Evolutionary conservation across 2,888 invertebrate genomes (phyloP).

Genomic region (Hermaeophaga mercurialis): DNA sequence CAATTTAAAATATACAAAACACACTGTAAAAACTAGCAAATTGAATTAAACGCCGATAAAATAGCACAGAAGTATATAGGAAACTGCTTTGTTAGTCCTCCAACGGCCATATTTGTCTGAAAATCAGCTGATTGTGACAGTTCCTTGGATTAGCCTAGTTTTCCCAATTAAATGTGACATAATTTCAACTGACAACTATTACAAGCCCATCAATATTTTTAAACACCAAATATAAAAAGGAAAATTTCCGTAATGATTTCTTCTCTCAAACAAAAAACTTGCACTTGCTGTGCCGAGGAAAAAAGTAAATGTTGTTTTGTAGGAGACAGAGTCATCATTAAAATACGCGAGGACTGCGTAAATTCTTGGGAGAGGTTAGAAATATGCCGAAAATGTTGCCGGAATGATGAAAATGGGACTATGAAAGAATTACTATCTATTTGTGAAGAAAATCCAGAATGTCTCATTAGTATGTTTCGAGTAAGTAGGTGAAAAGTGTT

Average conservation of each 20-base stretch:
- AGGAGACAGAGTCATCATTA: not conserved
- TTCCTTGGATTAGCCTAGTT: too few species aligned
- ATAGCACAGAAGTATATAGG: too few species aligned
- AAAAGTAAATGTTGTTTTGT: not conserved
- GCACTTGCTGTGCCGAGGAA: not conserved
- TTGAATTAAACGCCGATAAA: too few species aligned
- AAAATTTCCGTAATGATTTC: not conserved
- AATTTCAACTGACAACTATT: not conserved
- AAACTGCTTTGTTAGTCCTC: too few species aligned
- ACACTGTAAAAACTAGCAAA: too few species aligned
- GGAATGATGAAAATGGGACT: not conserved
- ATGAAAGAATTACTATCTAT: slow-evolving; percentile 5
- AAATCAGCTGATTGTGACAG: too few species aligned
- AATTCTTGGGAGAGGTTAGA: not conserved
- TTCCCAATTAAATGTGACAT: not conserved
- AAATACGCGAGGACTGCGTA: not conserved
- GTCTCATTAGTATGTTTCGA: slow-evolving; percentile 8
- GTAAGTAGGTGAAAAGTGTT: slow-evolving; percentile 3
- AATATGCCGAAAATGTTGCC: slow-evolving; percentile 5
- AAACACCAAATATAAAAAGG: too few species aligned
- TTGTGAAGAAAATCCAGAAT: slow-evolving; percentile 17
- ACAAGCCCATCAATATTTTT: too few species aligned
- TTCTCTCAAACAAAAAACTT: not conserved
- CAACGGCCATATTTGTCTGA: too few species aligned
- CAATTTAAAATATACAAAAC: too few species aligned